phyloP scores from a whole-genome alignment of 2,797 vertebrate species.

The Aldrovandia affinis region DNA sequence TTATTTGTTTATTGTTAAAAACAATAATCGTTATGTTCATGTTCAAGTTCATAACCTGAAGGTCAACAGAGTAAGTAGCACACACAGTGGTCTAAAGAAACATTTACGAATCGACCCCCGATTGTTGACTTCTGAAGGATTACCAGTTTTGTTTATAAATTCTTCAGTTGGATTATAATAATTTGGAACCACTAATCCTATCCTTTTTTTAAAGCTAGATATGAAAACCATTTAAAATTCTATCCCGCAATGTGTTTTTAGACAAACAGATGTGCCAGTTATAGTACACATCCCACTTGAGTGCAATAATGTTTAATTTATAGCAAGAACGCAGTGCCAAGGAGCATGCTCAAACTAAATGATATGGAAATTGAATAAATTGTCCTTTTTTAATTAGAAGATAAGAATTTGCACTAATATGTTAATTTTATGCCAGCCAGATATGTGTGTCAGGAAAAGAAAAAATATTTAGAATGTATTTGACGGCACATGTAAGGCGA shows the following conservation, averaged over 20 bases:
- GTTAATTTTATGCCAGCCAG: constrained; percentile 27
- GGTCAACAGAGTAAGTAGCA: no score
- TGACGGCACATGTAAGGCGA: not conserved
- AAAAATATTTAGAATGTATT: constrained; percentile 8
- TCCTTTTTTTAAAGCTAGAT: not conserved
- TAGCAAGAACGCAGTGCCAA: constrained; percentile 14
- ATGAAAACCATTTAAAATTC: constrained; percentile 34
- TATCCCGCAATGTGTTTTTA: constrained; percentile 37
- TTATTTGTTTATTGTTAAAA: no score
- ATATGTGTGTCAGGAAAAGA: constrained; percentile 5
- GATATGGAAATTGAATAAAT: constrained; percentile 29
- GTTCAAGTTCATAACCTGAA: no score
- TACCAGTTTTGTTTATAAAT: not conserved
- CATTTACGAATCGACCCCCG: not conserved
- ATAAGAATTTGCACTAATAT: constrained; percentile 31
- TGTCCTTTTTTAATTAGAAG: constrained; percentile 32
- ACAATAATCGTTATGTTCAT: no score
- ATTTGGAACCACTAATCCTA: not conserved
- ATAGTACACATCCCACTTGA: constrained; percentile 37
- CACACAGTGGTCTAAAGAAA: no score
- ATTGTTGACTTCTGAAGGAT: not conserved
- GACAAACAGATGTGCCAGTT: constrained; percentile 40
- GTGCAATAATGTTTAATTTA: constrained; percentile 42
- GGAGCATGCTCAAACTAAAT: constrained; percentile 23
- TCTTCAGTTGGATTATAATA: not conserved